A percentile compares a stretch with the other conserved stretches of the same genome.
phyloP scores from a whole-genome alignment of 2,888 invertebrate species.

The Venustoraphidia nigricollis region DNA sequence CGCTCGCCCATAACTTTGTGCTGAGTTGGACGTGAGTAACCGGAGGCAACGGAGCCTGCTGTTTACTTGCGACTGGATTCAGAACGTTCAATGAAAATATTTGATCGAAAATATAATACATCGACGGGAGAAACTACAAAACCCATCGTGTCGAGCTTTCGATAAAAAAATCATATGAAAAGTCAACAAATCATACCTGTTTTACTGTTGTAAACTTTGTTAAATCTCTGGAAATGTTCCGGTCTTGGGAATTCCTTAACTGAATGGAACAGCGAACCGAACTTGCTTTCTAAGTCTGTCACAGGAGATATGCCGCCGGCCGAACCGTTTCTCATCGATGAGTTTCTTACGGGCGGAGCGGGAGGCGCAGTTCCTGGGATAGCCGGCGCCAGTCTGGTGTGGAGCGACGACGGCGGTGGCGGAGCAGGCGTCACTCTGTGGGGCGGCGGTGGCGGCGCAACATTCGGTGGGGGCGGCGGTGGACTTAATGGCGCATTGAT shows the following conservation, averaged over 20 bases:
- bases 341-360: constrained; percentile 42
- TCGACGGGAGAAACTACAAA: constrained; percentile 8
- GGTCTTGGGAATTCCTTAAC: constrained; percentile 50
- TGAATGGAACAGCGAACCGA: constrained; percentile 46
- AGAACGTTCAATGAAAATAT: constrained; percentile 14
- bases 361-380: constrained; percentile 29
- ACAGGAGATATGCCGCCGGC: constrained; percentile 15
- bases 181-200: constrained; percentile 28
- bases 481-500: constrained; percentile 9
- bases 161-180: constrained; percentile 1
- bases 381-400: constrained; percentile 8
- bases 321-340: constrained; percentile 38
- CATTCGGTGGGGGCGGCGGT: constrained; percentile 23
- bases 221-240: constrained; percentile 46
- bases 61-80: constrained; percentile 32
- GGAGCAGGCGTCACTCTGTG: constrained; percentile 31
- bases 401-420: constrained; percentile 25
- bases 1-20: constrained; percentile 35
- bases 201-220: constrained; percentile 54
- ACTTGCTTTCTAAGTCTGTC: constrained; percentile 51
- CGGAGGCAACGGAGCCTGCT: constrained; percentile 46
- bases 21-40: constrained; percentile 34
- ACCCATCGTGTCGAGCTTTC: constrained; percentile 4
- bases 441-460: constrained; percentile 28
- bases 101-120: constrained; percentile 1